Evolutionary conservation across 1,140 invertebrate species (phyloP), one percentile per base, ranked within the genome.

Genomic region (Pogonus chalceus): DNA sequence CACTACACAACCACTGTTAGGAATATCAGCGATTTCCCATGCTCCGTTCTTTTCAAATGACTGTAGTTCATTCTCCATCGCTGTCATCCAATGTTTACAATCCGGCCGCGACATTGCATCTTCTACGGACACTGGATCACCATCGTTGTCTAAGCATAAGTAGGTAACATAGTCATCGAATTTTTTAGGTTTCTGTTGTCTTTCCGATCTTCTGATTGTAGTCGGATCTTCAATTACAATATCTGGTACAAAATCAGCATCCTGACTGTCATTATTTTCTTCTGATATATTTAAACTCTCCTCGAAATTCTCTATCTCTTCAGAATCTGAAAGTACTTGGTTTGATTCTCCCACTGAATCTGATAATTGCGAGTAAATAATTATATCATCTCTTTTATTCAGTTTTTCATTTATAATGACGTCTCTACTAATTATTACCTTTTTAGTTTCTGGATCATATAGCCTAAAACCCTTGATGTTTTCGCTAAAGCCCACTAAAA

Each of bases 401-500:
- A 14, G 14, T 31, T 63, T 55, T 58, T 68, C 65, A 48, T 63
- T 48, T 46, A 70, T 64, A 10, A 58, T 49, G 23, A 69, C 66
- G 62, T 69, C 65, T 53, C 66, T 56, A 23, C 61, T 59, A 18
- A 56, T 59, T 1, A 54, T 55, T 1, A 68, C 22, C 50, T 62
- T 55, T 20, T 61, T 52, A n/a, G 23, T 52, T 56, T 49, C 49
- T n/a, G 57, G 52, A 54, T 67, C 49, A 39, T 65, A 61, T 0
- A 74, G 43, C 16, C 66, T 55, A 49, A 69, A 73, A 1, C 64
- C 66, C 55, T 67, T 71, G 49, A 51, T 60, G 43, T 53, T 62
- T 22, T 62, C 59, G 56, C 54, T 56, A 57, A 72, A 74, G 20
- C 73, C 73, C 2, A 74, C 60, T 43, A 74, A 67, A 24, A 69